Conservation (phyloP, 2,797 vertebrate genomes). For the Sebastes miniatus region DNA sequence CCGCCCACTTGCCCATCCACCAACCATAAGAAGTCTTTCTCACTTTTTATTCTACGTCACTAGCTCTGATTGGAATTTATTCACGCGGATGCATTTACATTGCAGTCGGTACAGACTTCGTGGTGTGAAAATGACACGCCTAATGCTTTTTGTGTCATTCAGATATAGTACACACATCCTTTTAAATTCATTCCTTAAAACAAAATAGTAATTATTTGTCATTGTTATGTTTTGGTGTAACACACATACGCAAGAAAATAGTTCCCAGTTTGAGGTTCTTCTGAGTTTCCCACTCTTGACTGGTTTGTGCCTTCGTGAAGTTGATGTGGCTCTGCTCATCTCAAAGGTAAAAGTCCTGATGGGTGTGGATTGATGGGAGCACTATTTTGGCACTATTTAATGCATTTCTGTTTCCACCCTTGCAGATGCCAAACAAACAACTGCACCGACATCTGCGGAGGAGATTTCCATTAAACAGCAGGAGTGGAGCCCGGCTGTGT, state of each 20-base stretch:
- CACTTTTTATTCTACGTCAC: too few species aligned
- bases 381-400: background rate
- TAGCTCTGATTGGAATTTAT: too few species aligned
- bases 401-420: background rate
- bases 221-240: background rate
- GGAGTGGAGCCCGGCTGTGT: background rate
- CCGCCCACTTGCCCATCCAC: too few species aligned
- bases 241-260: background rate
- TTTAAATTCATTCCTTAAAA: background rate
- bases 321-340: slow-evolving; percentile 1
- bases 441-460: background rate
- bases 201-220: background rate
- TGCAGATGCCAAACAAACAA: slow-evolving; percentile 40
- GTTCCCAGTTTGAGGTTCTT: background rate
- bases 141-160: too few species aligned
- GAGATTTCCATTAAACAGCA: slow-evolving; percentile 1
- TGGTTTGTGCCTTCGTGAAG: slow-evolving; percentile 7
- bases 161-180: background rate
- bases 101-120: accelerated
- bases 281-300: background rate
- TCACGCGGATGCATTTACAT: accelerated
- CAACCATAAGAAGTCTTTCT: too few species aligned
- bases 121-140: too few species aligned
- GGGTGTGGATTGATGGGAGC: background rate
- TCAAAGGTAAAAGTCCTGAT: slow-evolving; percentile 6